Base-by-base conservation (phyloP, 2,797 vertebrate species). In the Falco cherrug region DNA sequence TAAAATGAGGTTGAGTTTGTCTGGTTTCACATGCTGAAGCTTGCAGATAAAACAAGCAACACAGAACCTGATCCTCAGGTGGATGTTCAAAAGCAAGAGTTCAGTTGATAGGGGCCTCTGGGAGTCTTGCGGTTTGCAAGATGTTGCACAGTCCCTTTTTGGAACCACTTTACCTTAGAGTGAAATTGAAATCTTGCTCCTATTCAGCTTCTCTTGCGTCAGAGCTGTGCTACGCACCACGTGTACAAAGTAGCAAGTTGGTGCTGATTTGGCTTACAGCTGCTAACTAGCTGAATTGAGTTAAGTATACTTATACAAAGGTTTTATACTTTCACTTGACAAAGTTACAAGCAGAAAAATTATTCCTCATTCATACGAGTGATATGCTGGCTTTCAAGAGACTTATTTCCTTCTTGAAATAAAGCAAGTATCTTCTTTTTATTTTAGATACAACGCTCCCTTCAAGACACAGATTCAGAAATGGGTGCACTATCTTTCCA, bases 391-490 rank as follows among this genome's bases (percentile, higher is more conserved):
- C n/a, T 88, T 90, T 88, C 39, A 64, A 68, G 25, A 63, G n/a
- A n/a, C 16, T 50, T 73, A 3, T 50, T 93, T 87, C 26, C 9
- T 74, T 67, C 51, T 76, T 87, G 50, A 83, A 93, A 61, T 76
- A 25, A 70, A 76, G 4, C 15, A 79, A 71, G 5, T 37, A 3
- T 63, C 14, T 15, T 33, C 18, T 67, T 69, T 84, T 60, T 87
- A 68, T 95, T 95, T 76, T 92, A 99, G 99, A 94, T 99, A 99
- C 97, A 99, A 99, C 91, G 98, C 98, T 15, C 99, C 99, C 5
- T 99, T 99, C 97, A 99, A 99, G 98, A 93, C 95, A 35, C 99
- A 99, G 97, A 99, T 99, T 96, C 99, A 99, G 96, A 99, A 99
- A 83, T 99, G 99, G 99, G 98, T 99, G 48, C 99, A 99, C 59